Conservation (phyloP, 2,888 invertebrate genomes). For the Sturmia bella region DNA sequence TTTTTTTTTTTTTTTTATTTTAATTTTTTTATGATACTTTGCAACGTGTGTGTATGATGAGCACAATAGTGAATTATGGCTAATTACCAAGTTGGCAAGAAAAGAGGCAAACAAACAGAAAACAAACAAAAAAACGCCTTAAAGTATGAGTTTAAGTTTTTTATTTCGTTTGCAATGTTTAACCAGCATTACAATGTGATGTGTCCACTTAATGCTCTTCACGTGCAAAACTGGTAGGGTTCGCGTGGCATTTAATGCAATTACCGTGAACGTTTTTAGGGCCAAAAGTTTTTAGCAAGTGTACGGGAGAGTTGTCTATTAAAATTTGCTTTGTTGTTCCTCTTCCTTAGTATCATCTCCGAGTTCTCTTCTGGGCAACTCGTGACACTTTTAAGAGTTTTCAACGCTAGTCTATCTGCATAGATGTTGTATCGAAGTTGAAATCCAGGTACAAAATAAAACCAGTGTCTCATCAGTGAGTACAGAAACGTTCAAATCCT, state of each 20-base stretch:
- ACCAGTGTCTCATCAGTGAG: too few species aligned
- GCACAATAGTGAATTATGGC: conserved; percentile 57
- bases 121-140: conserved; percentile 48
- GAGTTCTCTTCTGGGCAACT: too few species aligned
- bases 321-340: too few species aligned
- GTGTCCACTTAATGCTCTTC: conserved; percentile 17
- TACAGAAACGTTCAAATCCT: too few species aligned
- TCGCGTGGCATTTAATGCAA: neutral
- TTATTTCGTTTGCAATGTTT: neutral
- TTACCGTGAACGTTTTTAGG: too few species aligned
- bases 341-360: too few species aligned
- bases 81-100: conserved; percentile 63
- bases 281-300: neutral
- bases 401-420: too few species aligned
- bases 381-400: too few species aligned
- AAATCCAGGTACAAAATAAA: too few species aligned
- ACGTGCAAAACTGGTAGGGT: conserved; percentile 8
- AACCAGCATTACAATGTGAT: conserved; percentile 19
- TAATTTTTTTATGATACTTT: conserved; percentile 23
- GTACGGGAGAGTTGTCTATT: too few species aligned
- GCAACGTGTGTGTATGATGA: neutral
- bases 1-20: neutral
- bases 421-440: too few species aligned
- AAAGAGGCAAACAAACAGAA: too few species aligned
- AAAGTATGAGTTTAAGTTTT: conserved; percentile 24